Conservation (phyloP, 2,797 vertebrate genomes). For the Danio choprae region DNA sequence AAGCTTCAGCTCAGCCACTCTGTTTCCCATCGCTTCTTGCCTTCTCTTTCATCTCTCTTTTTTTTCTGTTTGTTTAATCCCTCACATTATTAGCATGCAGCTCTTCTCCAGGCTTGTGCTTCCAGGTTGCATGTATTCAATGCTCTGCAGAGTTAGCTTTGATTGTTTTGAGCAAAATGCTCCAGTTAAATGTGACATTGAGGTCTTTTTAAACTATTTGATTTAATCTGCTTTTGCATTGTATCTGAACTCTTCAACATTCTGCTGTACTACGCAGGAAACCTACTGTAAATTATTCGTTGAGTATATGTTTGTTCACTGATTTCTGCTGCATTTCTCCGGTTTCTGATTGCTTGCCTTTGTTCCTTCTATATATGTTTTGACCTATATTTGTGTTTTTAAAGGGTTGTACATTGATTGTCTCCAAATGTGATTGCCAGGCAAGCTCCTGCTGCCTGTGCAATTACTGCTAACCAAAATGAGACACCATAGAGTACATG, state of each 20-base stretch:
- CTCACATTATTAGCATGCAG: conserved; percentile 33
- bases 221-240: background rate
- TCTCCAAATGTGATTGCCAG: conserved; percentile 37
- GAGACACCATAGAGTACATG: conserved; percentile 9
- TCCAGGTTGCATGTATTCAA: background rate
- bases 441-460: background rate
- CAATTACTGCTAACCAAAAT: conserved; percentile 31
- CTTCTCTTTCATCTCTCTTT: conserved; percentile 20
- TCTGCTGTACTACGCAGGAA: background rate
- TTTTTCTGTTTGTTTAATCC: background rate
- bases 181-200: background rate
- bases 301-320: background rate
- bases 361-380: background rate
- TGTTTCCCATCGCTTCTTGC: background rate
- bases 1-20: too few relatives aligned
- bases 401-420: background rate
- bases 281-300: background rate
- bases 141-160: background rate
- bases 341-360: background rate
- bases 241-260: background rate
- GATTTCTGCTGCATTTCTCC: background rate
- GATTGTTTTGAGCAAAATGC: background rate
- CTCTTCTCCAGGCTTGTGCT: conserved; percentile 1
- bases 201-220: conserved; percentile 1
- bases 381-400: background rate